A percentile compares a stretch with the other conserved stretches of the same genome.
Conservation (phyloP, 2,888 invertebrate species). For the Girardia tigrina region DNA sequence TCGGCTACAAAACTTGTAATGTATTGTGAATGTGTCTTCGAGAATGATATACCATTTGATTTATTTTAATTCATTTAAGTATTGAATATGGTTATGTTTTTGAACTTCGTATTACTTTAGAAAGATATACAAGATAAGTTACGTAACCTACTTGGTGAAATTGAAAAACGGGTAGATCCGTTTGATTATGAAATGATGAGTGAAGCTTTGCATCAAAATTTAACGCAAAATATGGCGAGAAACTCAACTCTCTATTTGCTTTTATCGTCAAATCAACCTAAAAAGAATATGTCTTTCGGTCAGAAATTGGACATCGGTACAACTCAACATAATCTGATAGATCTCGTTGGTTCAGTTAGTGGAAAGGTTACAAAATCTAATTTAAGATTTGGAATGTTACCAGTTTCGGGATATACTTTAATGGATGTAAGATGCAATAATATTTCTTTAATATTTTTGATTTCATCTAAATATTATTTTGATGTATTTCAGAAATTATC, state of each 20-base stretch:
- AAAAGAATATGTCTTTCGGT: not conserved
- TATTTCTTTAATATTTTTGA: too few species aligned
- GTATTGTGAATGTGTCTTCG: too few species aligned
- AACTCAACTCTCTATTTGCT: not conserved
- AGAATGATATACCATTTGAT: too few species aligned
- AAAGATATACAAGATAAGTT: not conserved
- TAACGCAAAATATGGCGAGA: not conserved
- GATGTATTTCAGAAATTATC: too few species aligned
- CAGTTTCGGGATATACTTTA: not conserved
- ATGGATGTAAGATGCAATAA: not conserved
- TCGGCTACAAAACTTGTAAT: too few species aligned
- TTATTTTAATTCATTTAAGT: too few species aligned
- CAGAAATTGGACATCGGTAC: not conserved
- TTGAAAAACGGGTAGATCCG: not conserved
- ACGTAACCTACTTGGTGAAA: not conserved
- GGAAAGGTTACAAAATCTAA: not conserved
- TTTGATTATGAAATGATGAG: slow-evolving; percentile 20
- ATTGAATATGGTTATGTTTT: too few species aligned
- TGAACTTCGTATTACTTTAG: not conserved
- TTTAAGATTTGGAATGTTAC: slow-evolving; percentile 2
- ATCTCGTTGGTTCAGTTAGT: not conserved
- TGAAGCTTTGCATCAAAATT: slow-evolving; percentile 6
- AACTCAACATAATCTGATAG: not conserved
- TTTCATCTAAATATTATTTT: too few species aligned
- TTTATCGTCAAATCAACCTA: not conserved